Base-by-base conservation (phyloP, 2,888 invertebrate genomes). In the Hylaea fasciaria region DNA sequence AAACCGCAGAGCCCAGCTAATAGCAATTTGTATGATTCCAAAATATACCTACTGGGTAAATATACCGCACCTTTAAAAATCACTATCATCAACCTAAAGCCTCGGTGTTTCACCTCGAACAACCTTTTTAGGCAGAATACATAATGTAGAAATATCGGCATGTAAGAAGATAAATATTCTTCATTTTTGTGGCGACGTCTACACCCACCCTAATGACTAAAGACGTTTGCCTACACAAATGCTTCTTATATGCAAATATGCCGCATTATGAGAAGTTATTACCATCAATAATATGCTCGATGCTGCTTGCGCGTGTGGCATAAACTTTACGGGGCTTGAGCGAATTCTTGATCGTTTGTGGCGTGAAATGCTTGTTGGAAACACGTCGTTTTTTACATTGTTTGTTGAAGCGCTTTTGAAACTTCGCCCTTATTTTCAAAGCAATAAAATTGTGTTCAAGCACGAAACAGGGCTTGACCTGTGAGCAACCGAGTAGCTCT, bases 171-270 rank as follows among this genome's bases (percentile, higher is more conserved):
- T 8, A 37, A 16, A 37, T 48, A n/a, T 22, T 35, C 32, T 12
- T 0, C 32, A 9, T 7, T 11, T 50, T 29, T 29, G 44, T 12
- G 13, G 48, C 32, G 10, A 9, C 11, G 48, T 61, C 16, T 57
- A 48, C 32, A 40, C 29, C 2, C 37, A 5, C 37, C 47, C 29
- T 62, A 44, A 45, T 16, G 1, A 13, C 17, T 41, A 41, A 37
- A 57, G 49, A 63, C 58, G 52, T 50, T 56, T 62, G 29, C 63
- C 37, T 37, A 54, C 46, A 35, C 45, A 52, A 57, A 62, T 47
- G 61, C 35, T 51, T 52, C 60, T 53, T 46, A 35, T 51, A 69
- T 63, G 69, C 60, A 66, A 70, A 70, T 69, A 53, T 62, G 46
- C 45, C 43, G 28, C 61, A 67, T 61, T 59, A 44, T 48, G 57